These are phyloP conservation scores for Drosophila teissieri DNA, from an alignment of 1,140 invertebrate genomes.

Conservation along the genomic window DNA sequence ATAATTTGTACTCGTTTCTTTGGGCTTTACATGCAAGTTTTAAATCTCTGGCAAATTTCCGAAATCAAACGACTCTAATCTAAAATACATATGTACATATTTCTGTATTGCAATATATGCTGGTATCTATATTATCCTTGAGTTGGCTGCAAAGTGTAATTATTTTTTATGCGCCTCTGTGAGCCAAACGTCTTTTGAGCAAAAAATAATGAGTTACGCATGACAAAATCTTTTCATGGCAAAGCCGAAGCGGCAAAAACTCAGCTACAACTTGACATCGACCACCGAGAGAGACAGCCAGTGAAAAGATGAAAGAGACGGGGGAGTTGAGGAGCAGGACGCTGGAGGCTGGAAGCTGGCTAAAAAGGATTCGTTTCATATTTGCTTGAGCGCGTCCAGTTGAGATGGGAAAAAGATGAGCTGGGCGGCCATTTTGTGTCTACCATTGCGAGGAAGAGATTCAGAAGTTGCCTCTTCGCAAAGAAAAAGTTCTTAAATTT, in stretches of 20 bases:
- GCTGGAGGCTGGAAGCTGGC: constrained; percentile 31
- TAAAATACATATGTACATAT: background rate
- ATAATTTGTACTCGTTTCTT: constrained; percentile 21
- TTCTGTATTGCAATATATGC: background rate
- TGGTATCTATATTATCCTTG: constrained; percentile 2
- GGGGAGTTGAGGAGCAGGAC: background rate
- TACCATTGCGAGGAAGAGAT: constrained; percentile 1
- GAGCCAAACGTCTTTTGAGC: constrained; percentile 68
- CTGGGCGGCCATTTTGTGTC: constrained; percentile 62
- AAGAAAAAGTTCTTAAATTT: constrained; percentile 23
- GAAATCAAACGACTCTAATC: background rate
- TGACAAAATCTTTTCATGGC: constrained; percentile 82
- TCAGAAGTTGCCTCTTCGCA: constrained; percentile 5
- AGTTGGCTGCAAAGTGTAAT: constrained; percentile 51
- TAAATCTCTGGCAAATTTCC: background rate
- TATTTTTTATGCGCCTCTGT: constrained; percentile 72
- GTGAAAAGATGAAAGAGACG: constrained; percentile 11
- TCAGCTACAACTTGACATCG: constrained; percentile 49
- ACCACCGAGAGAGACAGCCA: constrained; percentile 28
- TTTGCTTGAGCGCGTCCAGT: constrained; percentile 65
- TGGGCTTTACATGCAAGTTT: background rate
- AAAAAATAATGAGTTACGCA: constrained; percentile 85
- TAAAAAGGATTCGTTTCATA: constrained; percentile 74
- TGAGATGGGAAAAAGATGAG: constrained; percentile 22
- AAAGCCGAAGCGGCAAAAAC: constrained; percentile 39